phyloP scores from a whole-genome alignment of 2,797 vertebrate species.

The Falco berigora region DNA sequence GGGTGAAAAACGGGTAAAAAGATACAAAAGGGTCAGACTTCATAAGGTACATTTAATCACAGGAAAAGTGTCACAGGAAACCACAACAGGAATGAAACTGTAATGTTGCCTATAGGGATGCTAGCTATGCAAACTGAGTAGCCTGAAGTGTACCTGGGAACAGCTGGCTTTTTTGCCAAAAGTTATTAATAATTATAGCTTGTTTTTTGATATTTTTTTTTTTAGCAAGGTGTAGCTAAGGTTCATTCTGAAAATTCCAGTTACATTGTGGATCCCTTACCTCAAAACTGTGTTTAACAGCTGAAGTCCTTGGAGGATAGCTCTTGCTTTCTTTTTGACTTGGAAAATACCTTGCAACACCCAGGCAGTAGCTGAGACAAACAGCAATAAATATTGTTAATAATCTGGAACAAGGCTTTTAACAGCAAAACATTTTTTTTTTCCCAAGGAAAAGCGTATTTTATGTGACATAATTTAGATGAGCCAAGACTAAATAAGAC shows the following conservation, averaged over 20 bases:
- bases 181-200: neutral
- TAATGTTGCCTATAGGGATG: neutral
- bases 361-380: neutral
- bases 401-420: neutral
- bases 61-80: neutral
- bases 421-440: neutral
- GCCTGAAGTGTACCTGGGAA: neutral
- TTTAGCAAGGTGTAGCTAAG: neutral
- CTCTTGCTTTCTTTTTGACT: neutral
- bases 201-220: too few species aligned
- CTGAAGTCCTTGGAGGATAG: neutral
- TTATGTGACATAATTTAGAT: neutral
- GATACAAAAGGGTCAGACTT: neutral
- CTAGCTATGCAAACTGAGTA: neutral
- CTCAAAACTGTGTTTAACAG: neutral
- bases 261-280: neutral
- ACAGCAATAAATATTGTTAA: neutral
- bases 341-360: neutral
- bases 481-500: neutral
- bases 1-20: constrained; percentile 9
- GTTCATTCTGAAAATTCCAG: neutral
- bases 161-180: fast-evolving
- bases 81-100: neutral
- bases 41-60: neutral
- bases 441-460: neutral